phyloP scores from a whole-genome alignment of 2,888 invertebrate genomes.

The Nesidiocoris tenuis region DNA sequence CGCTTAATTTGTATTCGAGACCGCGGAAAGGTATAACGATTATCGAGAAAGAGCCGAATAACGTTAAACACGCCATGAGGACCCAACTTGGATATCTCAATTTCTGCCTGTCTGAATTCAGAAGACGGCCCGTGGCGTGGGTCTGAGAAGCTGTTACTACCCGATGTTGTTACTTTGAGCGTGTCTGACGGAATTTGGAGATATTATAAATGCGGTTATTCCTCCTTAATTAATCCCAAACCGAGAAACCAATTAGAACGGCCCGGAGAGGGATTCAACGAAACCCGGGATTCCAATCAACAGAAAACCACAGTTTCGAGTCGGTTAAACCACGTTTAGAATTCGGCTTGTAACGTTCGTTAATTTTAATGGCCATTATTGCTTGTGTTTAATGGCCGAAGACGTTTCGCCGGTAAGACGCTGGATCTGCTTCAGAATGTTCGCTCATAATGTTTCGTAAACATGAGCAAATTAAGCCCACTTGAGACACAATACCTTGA shows the following conservation, averaged over 20 bases:
- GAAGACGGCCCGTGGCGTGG: background rate
- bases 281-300: conserved; percentile 8
- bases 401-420: no score
- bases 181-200: background rate
- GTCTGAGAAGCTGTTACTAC: background rate
- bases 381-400: no score
- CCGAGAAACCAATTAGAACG: conserved; percentile 1
- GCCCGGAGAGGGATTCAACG: background rate
- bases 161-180: no score
- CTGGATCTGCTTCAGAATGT: no score
- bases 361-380: background rate
- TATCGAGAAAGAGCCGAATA: conserved; percentile 3
- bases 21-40: conserved; percentile 20
- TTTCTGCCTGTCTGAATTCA: conserved; percentile 36
- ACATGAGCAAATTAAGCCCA: no score
- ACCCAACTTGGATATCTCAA: conserved; percentile 25
- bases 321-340: background rate
- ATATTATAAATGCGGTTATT: conserved; percentile 14
- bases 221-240: conserved; percentile 13
- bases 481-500: no score
- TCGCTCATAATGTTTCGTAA: no score
- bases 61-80: conserved; percentile 11
- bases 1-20: conserved; percentile 24
- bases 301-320: background rate
- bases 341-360: background rate